Evolutionary conservation across 2,797 vertebrate species (phyloP).

Genomic region (Gila robusta): DNA sequence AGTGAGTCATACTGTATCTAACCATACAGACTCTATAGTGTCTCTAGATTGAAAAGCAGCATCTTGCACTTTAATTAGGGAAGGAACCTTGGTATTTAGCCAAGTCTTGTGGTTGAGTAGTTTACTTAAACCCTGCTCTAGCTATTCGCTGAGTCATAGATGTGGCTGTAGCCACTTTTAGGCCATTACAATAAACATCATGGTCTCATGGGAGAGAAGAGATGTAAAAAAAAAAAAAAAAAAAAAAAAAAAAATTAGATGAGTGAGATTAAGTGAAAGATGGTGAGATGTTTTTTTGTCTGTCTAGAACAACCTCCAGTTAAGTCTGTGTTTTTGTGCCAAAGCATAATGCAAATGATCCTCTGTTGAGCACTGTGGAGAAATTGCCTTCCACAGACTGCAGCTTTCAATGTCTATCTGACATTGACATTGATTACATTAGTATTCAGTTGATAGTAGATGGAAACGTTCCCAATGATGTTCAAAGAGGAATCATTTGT

Average conservation of each 20-base stretch:
- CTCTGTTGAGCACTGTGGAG: constrained; percentile 20
- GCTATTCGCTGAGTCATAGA: constrained; percentile 30
- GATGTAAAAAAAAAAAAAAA: too few species aligned
- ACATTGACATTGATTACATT: constrained; percentile 34
- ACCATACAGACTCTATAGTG: neutral
- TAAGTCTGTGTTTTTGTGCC: neutral
- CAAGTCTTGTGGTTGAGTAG: constrained; percentile 17
- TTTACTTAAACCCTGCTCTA: neutral
- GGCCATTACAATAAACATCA: neutral
- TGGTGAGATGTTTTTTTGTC: constrained; percentile 2
- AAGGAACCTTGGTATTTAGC: constrained; percentile 1
- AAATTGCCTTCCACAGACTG: constrained; percentile 8
- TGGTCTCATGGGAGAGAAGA: neutral
- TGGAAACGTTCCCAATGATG: constrained; percentile 26
- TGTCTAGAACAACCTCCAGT: neutral
- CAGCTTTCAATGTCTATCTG: constrained; percentile 28
- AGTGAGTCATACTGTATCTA: neutral
- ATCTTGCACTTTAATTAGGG: constrained; percentile 34
- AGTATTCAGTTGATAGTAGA: constrained; percentile 29
- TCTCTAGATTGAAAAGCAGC: constrained; percentile 18
- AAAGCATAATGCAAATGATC: constrained; percentile 21
- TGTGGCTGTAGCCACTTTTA: constrained; percentile 6
- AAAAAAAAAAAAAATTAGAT: neutral
- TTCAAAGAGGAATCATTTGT: constrained; percentile 38
- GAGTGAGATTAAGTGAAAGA: constrained; percentile 33